Conservation (phyloP, 2,888 invertebrate species). For the Globia sparganii region DNA sequence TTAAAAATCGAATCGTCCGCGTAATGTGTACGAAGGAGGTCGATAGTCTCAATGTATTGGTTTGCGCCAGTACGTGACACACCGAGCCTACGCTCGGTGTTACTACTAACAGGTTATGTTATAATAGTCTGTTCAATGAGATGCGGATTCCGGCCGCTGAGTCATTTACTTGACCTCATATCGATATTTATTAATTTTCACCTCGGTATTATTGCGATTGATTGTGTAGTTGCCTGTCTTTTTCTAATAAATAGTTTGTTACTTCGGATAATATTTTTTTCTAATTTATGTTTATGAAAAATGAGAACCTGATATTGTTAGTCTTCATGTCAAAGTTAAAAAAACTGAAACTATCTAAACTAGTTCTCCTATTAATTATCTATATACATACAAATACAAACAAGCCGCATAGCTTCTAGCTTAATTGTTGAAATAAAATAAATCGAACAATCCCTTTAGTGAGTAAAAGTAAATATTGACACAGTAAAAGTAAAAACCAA, state of each 20-base stretch:
- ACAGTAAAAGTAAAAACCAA: conserved; percentile 22
- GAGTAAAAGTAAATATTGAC: conserved; percentile 8
- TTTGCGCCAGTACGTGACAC: conserved; percentile 60
- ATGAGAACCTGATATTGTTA: too few species aligned
- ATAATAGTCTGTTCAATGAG: conserved; percentile 77
- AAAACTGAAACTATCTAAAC: neutral
- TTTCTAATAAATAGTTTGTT: conserved; percentile 8
- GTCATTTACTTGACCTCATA: conserved; percentile 72
- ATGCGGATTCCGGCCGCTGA: conserved; percentile 76
- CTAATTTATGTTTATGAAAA: neutral
- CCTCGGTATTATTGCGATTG: conserved; percentile 46
- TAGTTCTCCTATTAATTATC: neutral
- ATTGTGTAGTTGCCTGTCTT: conserved; percentile 43
- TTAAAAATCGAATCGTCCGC: conserved; percentile 3
- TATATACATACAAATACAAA: too few species aligned
- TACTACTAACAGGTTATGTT: conserved; percentile 71
- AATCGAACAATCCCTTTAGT: too few species aligned
- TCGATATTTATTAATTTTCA: conserved; percentile 62
- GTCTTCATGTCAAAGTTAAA: neutral
- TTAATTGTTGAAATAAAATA: too few species aligned
- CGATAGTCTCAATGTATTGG: conserved; percentile 28
- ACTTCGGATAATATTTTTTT: neutral
- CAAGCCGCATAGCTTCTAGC: too few species aligned
- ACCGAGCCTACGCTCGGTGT: conserved; percentile 57
- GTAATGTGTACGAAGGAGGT: conserved; percentile 46